phyloP scores from a whole-genome alignment of 2,797 vertebrate genomes.

The Apogon hyalosoma region DNA sequence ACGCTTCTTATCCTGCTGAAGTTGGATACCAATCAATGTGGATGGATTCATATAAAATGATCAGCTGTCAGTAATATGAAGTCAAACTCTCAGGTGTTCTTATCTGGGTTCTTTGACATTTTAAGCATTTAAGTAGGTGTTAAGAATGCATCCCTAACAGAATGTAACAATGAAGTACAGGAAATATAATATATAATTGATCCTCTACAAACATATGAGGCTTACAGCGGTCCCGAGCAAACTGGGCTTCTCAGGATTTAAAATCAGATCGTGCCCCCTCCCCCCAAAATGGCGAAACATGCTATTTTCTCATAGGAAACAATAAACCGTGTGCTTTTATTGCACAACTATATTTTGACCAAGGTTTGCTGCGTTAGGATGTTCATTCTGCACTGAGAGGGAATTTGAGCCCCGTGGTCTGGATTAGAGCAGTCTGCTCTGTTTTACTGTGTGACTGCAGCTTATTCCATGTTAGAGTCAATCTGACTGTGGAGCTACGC shows the following conservation, averaged over 20 bases:
- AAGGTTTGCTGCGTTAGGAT: slow-evolving; percentile 25
- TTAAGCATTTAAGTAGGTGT: slow-evolving; percentile 18
- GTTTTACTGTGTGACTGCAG: slow-evolving; percentile 25
- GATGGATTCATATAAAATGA: not conserved
- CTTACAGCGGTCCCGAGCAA: too few relatives aligned
- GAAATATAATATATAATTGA: slow-evolving; percentile 25
- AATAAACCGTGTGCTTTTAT: slow-evolving; percentile 36
- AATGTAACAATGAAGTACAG: slow-evolving; percentile 32
- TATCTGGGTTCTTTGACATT: not conserved
- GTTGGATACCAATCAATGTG: not conserved
- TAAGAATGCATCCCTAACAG: slow-evolving; percentile 42
- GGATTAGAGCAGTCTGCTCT: slow-evolving; percentile 46
- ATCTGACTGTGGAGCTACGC: slow-evolving; percentile 16
- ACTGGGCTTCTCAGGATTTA: slow-evolving; percentile 28
- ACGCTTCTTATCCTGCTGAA: slow-evolving; percentile 1
- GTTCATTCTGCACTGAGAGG: slow-evolving; percentile 57
- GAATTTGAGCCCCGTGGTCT: slow-evolving; percentile 42
- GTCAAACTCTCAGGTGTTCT: not conserved
- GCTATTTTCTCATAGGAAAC: slow-evolving; percentile 33
- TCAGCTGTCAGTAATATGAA: not conserved
- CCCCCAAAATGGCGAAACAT: slow-evolving; percentile 15
- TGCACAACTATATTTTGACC: slow-evolving; percentile 35
- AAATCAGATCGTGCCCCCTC: slow-evolving; percentile 3
- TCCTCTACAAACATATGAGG: slow-evolving; percentile 4
- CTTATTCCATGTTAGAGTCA: slow-evolving; percentile 30